Base-by-base conservation (phyloP, 2,888 invertebrate genomes). In the Flexamia atlantica region DNA sequence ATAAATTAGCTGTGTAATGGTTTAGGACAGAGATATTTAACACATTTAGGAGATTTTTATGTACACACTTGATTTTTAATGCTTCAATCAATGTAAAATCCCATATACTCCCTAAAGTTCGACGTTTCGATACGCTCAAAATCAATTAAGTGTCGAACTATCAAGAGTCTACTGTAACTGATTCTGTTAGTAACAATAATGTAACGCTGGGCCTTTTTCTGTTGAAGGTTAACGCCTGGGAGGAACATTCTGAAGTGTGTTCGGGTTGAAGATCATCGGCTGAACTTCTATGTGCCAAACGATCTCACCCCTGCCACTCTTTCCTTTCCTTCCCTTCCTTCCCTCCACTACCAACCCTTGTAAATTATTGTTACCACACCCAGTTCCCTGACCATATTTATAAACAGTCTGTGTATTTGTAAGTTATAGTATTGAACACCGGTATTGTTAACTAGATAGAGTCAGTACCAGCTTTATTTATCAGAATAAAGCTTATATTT, bases 161-260 rank as follows among this genome's bases (percentile, higher is more conserved):
- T n/a, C n/a, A n/a, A n/a, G n/a, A n/a, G n/a, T n/a, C n/a, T n/a
- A n/a, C n/a, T n/a, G n/a, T n/a, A n/a, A n/a, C n/a, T n/a, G n/a
- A n/a, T n/a, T 36, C 9, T 36, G 36, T 36, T 36, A 46, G 46
- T 23, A 23, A 23, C 53, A 53, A 23, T 53, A 14, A 3, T 17
- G 68, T 68, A 32, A 36, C 36, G 85, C 85, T 85, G 20, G 20
- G 4, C 23, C 14, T 23, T 20, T 53, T 23, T n/a, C 87, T 87
- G 86, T 91, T 92, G 0, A 90, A 97, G 97, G 95, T 96, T 64
- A 93, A 94, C 53, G 96, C 96, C 53, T 97, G 97, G 97, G 96
- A 97, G 89, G 96, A 96, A 84, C 96, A 96, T 90, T 96, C 96
- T 5, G 96, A 96, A 90, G 94, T 95, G 88, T 97, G 96, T 90